Evolutionary conservation across 2,113 vertebrate species (phyloP).

Genomic region (Lampris incognitus): DNA sequence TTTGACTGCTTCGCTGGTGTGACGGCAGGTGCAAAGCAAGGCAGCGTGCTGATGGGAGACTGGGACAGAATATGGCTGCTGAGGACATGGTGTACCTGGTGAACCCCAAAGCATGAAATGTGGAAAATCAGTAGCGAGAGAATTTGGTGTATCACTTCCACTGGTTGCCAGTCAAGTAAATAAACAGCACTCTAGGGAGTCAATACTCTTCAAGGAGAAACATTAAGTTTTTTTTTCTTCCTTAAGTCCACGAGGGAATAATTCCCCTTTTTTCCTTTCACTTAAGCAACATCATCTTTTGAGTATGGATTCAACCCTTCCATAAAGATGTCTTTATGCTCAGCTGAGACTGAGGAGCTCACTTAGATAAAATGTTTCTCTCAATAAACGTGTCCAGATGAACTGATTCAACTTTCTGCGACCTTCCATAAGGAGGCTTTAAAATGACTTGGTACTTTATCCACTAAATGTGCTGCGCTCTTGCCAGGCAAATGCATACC

Average conservation of each 20-base stretch:
- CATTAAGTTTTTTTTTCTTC: background rate
- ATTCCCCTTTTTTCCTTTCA: background rate
- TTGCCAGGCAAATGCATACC: no score
- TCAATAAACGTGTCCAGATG: no score
- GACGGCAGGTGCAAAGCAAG: background rate
- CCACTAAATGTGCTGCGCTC: no score
- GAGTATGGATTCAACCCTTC: no score
- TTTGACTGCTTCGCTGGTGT: no score
- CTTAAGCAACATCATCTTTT: no score
- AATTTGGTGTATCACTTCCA: constrained; percentile 5
- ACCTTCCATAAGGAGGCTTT: no score
- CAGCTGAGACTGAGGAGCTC: no score
- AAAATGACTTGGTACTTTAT: no score
- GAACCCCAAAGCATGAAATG: background rate
- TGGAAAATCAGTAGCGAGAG: constrained; percentile 18
- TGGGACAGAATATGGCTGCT: constrained; percentile 14
- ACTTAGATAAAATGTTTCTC: no score
- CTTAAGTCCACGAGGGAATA: background rate
- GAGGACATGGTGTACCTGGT: constrained; percentile 8
- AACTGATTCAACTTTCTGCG: no score
- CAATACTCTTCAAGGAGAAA: constrained; percentile 17
- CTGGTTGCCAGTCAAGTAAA: constrained; percentile 24
- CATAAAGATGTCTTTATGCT: no score
- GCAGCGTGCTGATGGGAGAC: constrained; percentile 27
- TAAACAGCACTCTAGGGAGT: constrained; percentile 16